These are phyloP conservation scores for Luperina nickerlii DNA, from an alignment of 2,888 invertebrate genomes.

Conservation along the genomic window DNA sequence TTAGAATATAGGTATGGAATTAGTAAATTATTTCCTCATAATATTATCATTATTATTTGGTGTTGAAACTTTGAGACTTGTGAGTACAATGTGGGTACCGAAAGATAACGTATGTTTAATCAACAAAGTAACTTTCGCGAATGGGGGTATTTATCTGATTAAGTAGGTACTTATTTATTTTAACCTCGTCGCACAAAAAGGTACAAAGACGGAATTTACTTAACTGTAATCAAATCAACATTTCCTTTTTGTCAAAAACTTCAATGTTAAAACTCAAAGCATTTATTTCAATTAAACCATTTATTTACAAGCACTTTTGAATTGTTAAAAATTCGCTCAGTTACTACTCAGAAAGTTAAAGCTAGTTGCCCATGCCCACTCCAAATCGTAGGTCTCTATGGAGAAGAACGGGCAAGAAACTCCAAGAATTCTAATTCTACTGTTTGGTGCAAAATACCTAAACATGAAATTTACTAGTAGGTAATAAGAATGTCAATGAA, in stretches of 20 bases:
- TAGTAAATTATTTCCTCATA: constrained; percentile 7
- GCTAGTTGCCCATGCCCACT: not conserved
- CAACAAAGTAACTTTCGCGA: not conserved
- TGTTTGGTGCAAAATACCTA: constrained; percentile 10
- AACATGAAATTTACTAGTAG: not conserved
- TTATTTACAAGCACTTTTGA: not conserved
- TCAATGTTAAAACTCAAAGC: not conserved
- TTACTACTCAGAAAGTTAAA: not conserved
- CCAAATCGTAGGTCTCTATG: not conserved
- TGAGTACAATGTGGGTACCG: constrained; percentile 24
- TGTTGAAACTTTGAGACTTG: not conserved
- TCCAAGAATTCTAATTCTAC: not conserved
- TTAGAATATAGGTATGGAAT: not conserved
- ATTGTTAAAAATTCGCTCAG: not conserved
- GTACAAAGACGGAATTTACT: too few relatives aligned
- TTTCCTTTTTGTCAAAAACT: not conserved
- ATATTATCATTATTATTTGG: constrained; percentile 11
- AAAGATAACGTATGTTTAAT: constrained; percentile 22
- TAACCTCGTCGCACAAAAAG: too few relatives aligned
- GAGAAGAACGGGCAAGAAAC: not conserved
- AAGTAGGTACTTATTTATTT: not conserved
- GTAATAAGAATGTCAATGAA: constrained; percentile 5
- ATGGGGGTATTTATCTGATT: constrained; percentile 19
- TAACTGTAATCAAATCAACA: not conserved
- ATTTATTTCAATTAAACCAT: not conserved